Evolutionary conservation across 2,113 vertebrate genomes (phyloP), one percentile per base, ranked within the genome.

Genomic region (Nanorana parkeri): DNA sequence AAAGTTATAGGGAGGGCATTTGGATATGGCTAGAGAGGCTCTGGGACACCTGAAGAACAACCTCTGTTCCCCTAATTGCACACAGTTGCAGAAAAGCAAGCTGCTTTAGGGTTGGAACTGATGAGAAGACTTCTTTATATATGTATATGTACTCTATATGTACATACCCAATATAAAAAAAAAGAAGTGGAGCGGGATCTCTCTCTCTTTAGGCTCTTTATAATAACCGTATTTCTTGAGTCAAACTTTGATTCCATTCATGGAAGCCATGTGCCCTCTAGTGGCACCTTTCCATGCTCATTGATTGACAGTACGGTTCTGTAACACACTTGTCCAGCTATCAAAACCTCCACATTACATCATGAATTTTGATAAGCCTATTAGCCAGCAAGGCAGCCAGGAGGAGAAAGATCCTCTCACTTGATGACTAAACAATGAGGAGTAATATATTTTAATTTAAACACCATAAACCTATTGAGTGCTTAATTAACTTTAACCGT

Each of bases 401-500:
- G 92, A 93, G 92, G 92, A 86, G 91, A 83, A 92, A 88, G 90
- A 86, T 85, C 86, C 89, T 90, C 87, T 86, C 87, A 87, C 91
- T 93, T 96, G 94, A 95, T 95, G 94, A 91, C 93, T 94, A 89
- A 94, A 95, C 95, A 96, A 96, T 96, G 94, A 96, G 93, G 89
- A 89, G 93, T 93, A 91, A 93, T 96, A 95, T 92, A 94, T 96
- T 96, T 96, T 94, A 96, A 97, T 98, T 96, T 96, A 96, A 94
- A 92, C 94, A 92, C 93, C 94, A 94, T 96, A 96, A 98, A 96
- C 91, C 95, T 93, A 94, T 95, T 96, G 96, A 96, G 95, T 95
- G 95, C 94, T 95, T 96, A 95, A 96, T 96, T 96, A 95, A 96
- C 95, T 96, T 93, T 96, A 95, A 96, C 89, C 93, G 92, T 96